These are phyloP conservation scores for Herpetotheres cachinnans DNA, from an alignment of 2,113 vertebrate species.

Conservation along the genomic window DNA sequence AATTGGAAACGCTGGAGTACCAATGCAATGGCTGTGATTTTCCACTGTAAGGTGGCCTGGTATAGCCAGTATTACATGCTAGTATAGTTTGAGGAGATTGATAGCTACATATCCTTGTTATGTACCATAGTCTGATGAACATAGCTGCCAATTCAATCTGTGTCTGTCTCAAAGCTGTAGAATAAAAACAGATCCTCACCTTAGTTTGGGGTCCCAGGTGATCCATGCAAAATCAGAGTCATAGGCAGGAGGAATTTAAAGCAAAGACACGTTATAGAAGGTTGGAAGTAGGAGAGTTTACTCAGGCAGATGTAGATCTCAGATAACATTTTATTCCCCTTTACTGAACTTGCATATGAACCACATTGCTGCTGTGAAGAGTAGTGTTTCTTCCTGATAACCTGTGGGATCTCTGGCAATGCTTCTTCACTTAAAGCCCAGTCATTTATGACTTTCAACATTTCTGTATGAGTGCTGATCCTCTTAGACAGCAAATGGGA, in stretches of 20 bases:
- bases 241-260: not conserved
- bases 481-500: not conserved
- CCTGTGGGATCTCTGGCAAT: not conserved
- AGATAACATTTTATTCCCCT: not conserved
- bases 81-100: not conserved
- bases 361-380: not conserved
- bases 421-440: not conserved
- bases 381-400: not conserved
- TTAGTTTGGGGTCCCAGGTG: not conserved
- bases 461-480: not conserved
- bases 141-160: not conserved
- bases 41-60: not conserved
- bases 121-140: accelerated
- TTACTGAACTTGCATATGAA: not conserved
- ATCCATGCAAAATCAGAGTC: not conserved
- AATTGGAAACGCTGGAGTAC: not conserved
- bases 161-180: not conserved
- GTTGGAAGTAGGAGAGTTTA: not conserved
- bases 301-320: not conserved
- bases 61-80: not conserved
- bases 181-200: not conserved
- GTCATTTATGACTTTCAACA: not conserved
- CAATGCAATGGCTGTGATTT: not conserved
- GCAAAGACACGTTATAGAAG: not conserved
- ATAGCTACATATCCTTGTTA: not conserved